Evolutionary conservation across 2,888 invertebrate species (phyloP).

Genomic region (Parnassius apollo): DNA sequence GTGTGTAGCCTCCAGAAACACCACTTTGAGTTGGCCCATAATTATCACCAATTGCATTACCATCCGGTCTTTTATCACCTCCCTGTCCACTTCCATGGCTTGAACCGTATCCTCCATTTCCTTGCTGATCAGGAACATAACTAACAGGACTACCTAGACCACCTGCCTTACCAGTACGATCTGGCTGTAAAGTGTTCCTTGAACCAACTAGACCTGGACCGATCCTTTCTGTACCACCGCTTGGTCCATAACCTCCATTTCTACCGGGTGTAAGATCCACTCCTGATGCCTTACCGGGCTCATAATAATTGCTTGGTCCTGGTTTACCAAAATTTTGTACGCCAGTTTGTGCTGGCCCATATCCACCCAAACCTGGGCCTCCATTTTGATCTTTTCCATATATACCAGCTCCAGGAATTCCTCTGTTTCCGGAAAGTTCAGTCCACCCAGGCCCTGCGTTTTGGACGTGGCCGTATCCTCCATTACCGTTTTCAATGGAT

Average conservation of each 20-base stretch:
- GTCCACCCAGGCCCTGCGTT: slow-evolving; percentile 7
- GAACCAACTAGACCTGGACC: slow-evolving; percentile 17
- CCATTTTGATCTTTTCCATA: slow-evolving; percentile 6
- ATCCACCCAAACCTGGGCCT: slow-evolving; percentile 9
- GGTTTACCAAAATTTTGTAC: slow-evolving; percentile 1
- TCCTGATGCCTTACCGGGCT: slow-evolving; percentile 6
- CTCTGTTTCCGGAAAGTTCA: neutral
- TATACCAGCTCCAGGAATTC: neutral
- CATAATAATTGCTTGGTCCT: slow-evolving; percentile 8
- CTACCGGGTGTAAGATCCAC: slow-evolving; percentile 1
- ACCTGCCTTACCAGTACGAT: neutral
- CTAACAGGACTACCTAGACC: slow-evolving; percentile 2
- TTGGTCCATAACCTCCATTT: slow-evolving; percentile 21
- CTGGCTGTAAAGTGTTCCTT: slow-evolving; percentile 3
- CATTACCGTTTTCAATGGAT: slow-evolving; percentile 17
- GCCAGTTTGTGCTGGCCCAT: slow-evolving; percentile 12
- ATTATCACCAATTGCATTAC: slow-evolving; percentile 1
- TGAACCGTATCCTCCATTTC: slow-evolving; percentile 28
- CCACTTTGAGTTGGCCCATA: slow-evolving; percentile 15
- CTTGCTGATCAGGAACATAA: slow-evolving; percentile 17
- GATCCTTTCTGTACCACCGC: slow-evolving; percentile 33
- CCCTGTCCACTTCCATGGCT: slow-evolving; percentile 2
- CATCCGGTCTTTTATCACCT: slow-evolving; percentile 5
- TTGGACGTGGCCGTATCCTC: slow-evolving; percentile 23
- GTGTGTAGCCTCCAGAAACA: slow-evolving; percentile 14